Conservation (phyloP, 2,888 invertebrate genomes). For the Polyommatus iphigenia region DNA sequence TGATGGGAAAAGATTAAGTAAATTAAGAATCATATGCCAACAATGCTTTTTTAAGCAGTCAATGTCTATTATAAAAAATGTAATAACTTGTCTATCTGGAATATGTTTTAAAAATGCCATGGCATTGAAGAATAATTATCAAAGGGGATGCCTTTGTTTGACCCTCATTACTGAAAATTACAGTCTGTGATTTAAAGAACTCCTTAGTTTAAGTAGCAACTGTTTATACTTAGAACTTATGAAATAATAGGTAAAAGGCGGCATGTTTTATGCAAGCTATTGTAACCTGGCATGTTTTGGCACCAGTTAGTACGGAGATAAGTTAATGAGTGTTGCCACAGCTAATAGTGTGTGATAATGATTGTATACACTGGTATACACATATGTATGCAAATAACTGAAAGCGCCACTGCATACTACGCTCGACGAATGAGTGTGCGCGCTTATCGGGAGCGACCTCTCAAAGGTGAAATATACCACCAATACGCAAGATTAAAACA, state of each 20-base stretch:
- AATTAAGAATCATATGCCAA: no score
- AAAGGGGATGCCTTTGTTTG: no score
- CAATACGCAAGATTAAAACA: no score
- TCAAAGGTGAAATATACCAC: no score
- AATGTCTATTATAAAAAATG: no score
- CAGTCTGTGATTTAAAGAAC: not conserved
- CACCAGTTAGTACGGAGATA: not conserved
- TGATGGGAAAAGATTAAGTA: no score
- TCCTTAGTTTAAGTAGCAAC: not conserved
- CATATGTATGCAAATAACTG: constrained; percentile 64
- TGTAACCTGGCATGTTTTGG: constrained; percentile 19
- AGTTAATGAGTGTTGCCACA: constrained; percentile 15
- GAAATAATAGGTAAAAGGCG: not conserved
- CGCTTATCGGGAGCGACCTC: not conserved
- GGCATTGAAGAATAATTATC: no score
- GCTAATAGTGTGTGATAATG: constrained; percentile 12
- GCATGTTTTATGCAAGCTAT: not conserved
- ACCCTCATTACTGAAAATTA: no score
- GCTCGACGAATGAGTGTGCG: constrained; percentile 50
- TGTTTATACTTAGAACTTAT: not conserved
- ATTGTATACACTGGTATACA: not conserved
- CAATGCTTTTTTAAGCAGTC: no score
- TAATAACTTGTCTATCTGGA: no score
- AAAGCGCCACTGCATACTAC: constrained; percentile 58
- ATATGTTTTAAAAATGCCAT: no score